Evolutionary conservation across 2,888 invertebrate genomes (phyloP), one percentile per base, ranked within the genome.

Genomic region (Hirtodrosophila confusa): DNA sequence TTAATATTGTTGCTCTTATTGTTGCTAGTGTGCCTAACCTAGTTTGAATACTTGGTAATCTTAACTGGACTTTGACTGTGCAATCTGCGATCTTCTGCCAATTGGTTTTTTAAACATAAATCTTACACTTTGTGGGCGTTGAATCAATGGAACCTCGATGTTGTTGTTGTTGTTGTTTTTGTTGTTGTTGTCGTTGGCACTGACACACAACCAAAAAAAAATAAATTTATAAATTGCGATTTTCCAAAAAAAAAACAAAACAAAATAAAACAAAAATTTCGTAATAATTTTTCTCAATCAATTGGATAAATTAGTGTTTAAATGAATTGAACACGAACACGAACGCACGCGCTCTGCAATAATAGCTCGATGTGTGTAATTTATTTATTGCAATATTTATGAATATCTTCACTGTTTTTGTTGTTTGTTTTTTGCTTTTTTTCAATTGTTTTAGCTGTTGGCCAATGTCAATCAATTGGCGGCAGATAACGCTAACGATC

Each of bases 401-500:
- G 17, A 31, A 27, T 57, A n/a, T 36, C 10, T 35, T 29, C 40
- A 44, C 36, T 62, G 41, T 57, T 33, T 35, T 48, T 56, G n/a
- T n/a, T n/a, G n/a, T n/a, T n/a, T n/a, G n/a, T 33, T 23, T 47
- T 35, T 17, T 17, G 17, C 2, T 17, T 63, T 12, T 50, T 47
- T 63, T 36, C 45, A 55, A 50, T 60, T 68, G 51, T 47, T 69
- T 40, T 47, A 55, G 47, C 47, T 68, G 51, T 33, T 40, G n/a
- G 3, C n/a, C 43, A 51, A 56, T 47, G 40, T 47, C 40, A 35
- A 39, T 35, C 54, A 54, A 54, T 23, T 40, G 62, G 11, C 50
- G 53, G 12, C 31, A 36, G 68, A 69, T 68, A 68, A 68, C 69
- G 61, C 7, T 33, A 17, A 47, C 54, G 41, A 53, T 57, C 43